A percentile compares a stretch with the other conserved stretches of the same genome.
These are phyloP conservation scores for Isurus oxyrinchus DNA, from an alignment of 2,113 vertebrate genomes.

Conservation along the genomic window DNA sequence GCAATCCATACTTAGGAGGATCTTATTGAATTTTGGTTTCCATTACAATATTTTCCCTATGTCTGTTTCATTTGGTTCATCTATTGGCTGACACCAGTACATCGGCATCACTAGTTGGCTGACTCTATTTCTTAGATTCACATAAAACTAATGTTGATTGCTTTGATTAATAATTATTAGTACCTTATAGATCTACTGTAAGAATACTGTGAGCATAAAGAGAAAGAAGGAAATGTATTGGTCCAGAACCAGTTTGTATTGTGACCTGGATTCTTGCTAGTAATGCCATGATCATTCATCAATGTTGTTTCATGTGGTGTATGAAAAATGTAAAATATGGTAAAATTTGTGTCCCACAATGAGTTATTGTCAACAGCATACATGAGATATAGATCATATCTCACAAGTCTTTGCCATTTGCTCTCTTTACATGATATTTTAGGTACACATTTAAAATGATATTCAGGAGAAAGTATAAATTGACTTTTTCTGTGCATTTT, in stretches of 20 bases:
- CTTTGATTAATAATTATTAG: background rate
- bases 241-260: background rate
- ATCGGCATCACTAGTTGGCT: background rate
- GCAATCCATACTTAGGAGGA: background rate
- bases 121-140: background rate
- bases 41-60: background rate
- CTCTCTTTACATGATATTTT: background rate
- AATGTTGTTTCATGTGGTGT: constrained; percentile 8
- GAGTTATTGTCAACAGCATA: background rate
- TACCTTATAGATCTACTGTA: background rate
- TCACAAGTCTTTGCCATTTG: background rate
- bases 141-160: background rate
- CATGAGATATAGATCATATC: background rate
- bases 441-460: background rate
- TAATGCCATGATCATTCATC: constrained; percentile 1
- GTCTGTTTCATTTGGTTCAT: background rate
- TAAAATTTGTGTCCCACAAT: background rate
- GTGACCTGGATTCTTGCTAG: background rate
- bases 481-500: background rate
- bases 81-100: background rate
- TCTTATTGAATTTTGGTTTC: background rate
- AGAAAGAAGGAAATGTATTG: background rate
- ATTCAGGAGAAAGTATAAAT: background rate
- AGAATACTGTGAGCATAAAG: background rate
- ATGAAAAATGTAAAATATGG: background rate